Evolutionary conservation across 1,140 invertebrate species (phyloP).

Genomic region (Gonatopus flavifemur): DNA sequence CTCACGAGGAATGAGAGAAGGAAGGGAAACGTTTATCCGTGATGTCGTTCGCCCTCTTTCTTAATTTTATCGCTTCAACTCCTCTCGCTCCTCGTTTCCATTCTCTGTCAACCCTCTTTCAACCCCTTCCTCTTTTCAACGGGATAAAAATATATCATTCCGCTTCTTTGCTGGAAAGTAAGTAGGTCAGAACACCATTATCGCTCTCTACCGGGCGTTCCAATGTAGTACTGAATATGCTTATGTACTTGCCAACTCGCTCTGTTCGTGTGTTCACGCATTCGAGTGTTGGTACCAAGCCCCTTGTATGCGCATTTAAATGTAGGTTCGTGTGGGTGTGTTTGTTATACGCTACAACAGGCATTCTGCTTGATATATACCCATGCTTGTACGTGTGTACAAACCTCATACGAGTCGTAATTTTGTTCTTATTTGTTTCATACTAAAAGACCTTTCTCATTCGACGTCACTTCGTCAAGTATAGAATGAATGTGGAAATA

Average conservation of each 20-base stretch:
- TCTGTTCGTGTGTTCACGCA: neutral
- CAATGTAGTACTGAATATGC: slow-evolving; percentile 2
- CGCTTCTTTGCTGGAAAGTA: slow-evolving; percentile 18
- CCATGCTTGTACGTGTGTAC: neutral
- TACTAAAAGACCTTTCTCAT: no score
- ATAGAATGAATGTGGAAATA: no score
- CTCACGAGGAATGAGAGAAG: slow-evolving; percentile 13
- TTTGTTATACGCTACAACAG: slow-evolving; percentile 1
- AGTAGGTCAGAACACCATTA: slow-evolving; percentile 28
- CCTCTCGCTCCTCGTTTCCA: slow-evolving; percentile 11
- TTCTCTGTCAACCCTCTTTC: slow-evolving; percentile 3
- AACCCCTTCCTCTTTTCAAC: neutral
- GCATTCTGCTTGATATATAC: slow-evolving; percentile 8
- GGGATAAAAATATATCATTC: slow-evolving; percentile 23
- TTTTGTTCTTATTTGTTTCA: no score
- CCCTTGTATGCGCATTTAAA: slow-evolving; percentile 4
- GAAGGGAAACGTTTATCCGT: slow-evolving; percentile 25
- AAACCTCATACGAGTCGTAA: no score
- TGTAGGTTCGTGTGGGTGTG: slow-evolving; percentile 2
- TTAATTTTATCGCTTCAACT: slow-evolving; percentile 19
- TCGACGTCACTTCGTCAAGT: no score
- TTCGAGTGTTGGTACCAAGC: neutral
- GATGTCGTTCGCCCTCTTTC: neutral
- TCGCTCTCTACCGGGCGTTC: slow-evolving; percentile 15
- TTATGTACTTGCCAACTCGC: neutral